A percentile compares a stretch with the other conserved stretches of the same genome.
Conservation (phyloP, 2,888 invertebrate genomes). For the Orgyia antiqua region DNA sequence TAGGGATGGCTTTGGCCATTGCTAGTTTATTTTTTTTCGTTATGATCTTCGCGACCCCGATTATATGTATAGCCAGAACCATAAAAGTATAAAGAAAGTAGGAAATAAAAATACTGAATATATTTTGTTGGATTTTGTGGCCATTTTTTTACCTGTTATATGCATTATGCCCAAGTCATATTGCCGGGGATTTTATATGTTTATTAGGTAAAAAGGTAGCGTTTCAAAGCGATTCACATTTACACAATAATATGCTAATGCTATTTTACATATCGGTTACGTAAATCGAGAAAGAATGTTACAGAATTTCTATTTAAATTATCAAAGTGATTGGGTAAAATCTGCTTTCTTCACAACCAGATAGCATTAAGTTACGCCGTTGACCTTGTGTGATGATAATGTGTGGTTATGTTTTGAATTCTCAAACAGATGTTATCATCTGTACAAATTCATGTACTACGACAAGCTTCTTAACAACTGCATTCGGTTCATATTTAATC, state of each 20-base stretch:
- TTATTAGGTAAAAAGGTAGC: slow-evolving; percentile 20
- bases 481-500: too few relatives aligned
- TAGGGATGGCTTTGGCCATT: slow-evolving; percentile 18
- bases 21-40: slow-evolving; percentile 11
- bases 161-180: slow-evolving; percentile 22
- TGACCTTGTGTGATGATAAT: too few relatives aligned
- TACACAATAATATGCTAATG: slow-evolving; percentile 24
- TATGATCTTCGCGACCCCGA: slow-evolving; percentile 21
- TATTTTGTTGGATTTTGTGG: slow-evolving; percentile 18
- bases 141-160: slow-evolving; percentile 12
- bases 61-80: slow-evolving; percentile 18
- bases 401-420: too few relatives aligned
- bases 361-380: too few relatives aligned
- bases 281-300: slow-evolving; percentile 1
- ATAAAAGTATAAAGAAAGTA: slow-evolving; percentile 22
- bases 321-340: too few relatives aligned
- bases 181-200: slow-evolving; percentile 19
- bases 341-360: too few relatives aligned
- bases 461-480: too few relatives aligned
- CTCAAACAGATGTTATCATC: too few relatives aligned
- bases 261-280: slow-evolving; percentile 18
- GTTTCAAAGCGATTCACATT: slow-evolving; percentile 16
- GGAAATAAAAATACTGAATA: slow-evolving; percentile 21
- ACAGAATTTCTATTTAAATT: too few relatives aligned
- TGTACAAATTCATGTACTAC: too few relatives aligned